phyloP scores from a whole-genome alignment of 1,140 invertebrate genomes.

The Caenorhabditis remanei region DNA sequence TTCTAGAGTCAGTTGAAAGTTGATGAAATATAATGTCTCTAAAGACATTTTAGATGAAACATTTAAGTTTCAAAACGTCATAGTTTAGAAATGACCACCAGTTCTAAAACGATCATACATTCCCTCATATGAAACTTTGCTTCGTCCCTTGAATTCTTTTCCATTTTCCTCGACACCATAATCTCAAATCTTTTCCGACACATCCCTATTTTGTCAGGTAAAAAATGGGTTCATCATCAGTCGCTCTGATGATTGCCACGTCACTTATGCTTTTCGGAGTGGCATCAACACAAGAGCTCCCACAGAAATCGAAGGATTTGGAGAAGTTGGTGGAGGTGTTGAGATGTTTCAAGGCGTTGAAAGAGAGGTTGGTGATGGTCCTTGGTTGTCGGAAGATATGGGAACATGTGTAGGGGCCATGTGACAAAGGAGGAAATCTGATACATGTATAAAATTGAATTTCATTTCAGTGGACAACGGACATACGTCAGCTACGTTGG shows the following conservation, averaged over 20 bases:
- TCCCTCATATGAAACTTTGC: too few relatives aligned
- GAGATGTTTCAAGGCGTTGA: conserved; percentile 42
- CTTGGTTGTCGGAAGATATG: too few relatives aligned
- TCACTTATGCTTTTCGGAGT: not conserved
- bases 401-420: too few relatives aligned
- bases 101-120: too few relatives aligned
- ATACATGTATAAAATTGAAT: not conserved
- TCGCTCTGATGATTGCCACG: conserved; percentile 23
- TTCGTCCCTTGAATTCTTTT: too few relatives aligned
- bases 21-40: too few relatives aligned
- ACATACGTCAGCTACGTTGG: conserved; percentile 27
- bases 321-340: conserved; percentile 36
- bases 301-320: not conserved
- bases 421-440: not conserved
- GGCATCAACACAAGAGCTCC: not conserved
- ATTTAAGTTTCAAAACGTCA: too few relatives aligned
- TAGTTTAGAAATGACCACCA: too few relatives aligned
- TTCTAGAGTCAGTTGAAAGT: too few relatives aligned
- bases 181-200: not conserved
- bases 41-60: too few relatives aligned
- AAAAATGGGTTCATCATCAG: conserved; percentile 37
- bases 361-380: not conserved
- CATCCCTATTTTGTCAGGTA: not conserved
- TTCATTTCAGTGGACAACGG: conserved; percentile 21
- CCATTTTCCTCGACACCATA: not conserved